These are phyloP conservation scores for Paramormyrops hopkinsi DNA, from an alignment of 2,797 vertebrate genomes.

Conservation along the genomic window DNA sequence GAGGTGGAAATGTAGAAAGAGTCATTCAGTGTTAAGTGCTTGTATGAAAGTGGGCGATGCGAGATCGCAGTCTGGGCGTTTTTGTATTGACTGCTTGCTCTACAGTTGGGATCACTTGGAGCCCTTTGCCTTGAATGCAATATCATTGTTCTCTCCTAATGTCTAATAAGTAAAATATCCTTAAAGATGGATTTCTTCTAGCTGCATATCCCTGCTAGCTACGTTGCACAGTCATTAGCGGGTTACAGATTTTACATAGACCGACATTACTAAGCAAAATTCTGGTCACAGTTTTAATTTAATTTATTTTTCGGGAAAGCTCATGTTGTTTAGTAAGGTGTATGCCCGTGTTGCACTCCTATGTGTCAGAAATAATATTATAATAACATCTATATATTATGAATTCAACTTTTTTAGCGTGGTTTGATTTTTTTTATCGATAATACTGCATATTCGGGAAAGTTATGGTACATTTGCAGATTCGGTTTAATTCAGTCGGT, in stretches of 20 bases:
- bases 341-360: background rate
- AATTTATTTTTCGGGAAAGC: background rate
- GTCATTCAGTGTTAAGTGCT: background rate
- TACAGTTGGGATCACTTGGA: background rate
- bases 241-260: background rate
- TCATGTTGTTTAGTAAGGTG: background rate
- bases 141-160: background rate
- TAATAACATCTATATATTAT: background rate
- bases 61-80: background rate
- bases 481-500: conserved; percentile 10
- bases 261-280: background rate
- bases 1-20: background rate
- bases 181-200: background rate
- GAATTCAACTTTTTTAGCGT: background rate
- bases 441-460: background rate
- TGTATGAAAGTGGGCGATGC: background rate
- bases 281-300: background rate
- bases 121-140: background rate
- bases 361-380: background rate
- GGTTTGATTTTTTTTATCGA: background rate
- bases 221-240: background rate
- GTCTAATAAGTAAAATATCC: background rate
- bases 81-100: conserved; percentile 1
- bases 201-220: background rate
- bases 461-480: background rate